A percentile compares a stretch with the other conserved stretches of the same genome.
Evolutionary conservation across 2,888 invertebrate species (phyloP).

Genomic region (Pterobdella sp.): DNA sequence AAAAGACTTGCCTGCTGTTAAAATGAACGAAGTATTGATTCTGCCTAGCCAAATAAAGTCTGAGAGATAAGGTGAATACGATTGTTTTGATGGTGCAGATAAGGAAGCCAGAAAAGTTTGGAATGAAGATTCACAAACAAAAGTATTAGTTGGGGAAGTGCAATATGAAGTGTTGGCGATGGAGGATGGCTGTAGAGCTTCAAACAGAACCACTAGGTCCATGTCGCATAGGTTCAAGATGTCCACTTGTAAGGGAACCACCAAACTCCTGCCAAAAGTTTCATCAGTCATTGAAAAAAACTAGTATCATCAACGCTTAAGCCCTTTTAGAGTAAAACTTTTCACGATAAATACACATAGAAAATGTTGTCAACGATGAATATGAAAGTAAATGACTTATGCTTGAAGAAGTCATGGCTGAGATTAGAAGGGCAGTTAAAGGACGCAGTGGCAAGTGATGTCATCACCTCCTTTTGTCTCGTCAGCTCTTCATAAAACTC

Average conservation of each 20-base stretch:
- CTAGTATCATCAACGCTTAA: background rate
- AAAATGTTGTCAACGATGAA: background rate
- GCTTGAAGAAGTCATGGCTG: slow-evolving; percentile 8
- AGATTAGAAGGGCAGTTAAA: background rate
- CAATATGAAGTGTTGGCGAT: background rate
- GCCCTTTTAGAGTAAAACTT: background rate
- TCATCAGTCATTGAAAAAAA: background rate
- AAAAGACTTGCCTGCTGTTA: background rate
- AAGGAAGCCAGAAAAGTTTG: background rate
- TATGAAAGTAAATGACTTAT: background rate
- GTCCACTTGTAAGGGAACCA: slow-evolving; percentile 2
- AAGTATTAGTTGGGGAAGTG: background rate
- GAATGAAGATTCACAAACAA: background rate
- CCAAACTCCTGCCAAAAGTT: slow-evolving; percentile 14
- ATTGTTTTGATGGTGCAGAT: background rate
- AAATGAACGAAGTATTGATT: background rate
- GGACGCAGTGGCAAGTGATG: background rate
- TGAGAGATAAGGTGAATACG: background rate
- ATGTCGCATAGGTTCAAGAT: slow-evolving; percentile 6
- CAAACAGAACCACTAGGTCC: background rate
- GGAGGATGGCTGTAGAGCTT: background rate
- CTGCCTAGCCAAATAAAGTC: slow-evolving; percentile 19
- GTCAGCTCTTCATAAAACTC: background rate
- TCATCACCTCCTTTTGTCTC: background rate
- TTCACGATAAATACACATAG: background rate